phyloP scores from a whole-genome alignment of 2,888 invertebrate genomes.

The Molorchus minor region DNA sequence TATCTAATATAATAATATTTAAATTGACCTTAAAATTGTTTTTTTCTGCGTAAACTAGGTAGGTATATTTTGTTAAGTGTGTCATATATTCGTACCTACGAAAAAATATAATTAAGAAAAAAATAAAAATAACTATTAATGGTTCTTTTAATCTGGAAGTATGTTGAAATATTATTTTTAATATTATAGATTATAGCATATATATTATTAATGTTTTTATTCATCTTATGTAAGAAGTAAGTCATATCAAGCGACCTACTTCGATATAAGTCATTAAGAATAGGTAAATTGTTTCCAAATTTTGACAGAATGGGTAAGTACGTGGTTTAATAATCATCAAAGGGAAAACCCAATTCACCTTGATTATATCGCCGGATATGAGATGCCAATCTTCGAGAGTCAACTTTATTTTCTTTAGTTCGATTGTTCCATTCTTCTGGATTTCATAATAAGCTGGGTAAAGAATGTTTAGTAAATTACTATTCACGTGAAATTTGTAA shows the following conservation, averaged over 20 bases:
- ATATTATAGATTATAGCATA: no score
- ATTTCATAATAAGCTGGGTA: neutral
- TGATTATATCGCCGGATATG: neutral
- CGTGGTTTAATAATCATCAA: neutral
- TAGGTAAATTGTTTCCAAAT: neutral
- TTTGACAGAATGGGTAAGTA: neutral
- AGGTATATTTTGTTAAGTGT: no score
- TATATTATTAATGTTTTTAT: neutral
- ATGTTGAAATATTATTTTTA: no score
- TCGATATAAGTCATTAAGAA: neutral
- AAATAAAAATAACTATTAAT: no score
- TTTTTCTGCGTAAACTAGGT: no score
- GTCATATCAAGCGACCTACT: neutral
- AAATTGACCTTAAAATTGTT: no score
- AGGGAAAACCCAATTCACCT: neutral
- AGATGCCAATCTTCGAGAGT: neutral
- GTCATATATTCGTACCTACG: no score
- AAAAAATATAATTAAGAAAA: no score
- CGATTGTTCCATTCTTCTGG: neutral
- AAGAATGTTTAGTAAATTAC: neutral
- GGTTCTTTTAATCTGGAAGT: no score
- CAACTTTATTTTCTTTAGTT: neutral
- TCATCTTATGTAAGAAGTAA: neutral
- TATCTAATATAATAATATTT: no score
- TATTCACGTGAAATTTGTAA: neutral